Evolutionary conservation across 2,797 vertebrate genomes (phyloP).

Genomic region (Tympanoctomys barrerae): DNA sequence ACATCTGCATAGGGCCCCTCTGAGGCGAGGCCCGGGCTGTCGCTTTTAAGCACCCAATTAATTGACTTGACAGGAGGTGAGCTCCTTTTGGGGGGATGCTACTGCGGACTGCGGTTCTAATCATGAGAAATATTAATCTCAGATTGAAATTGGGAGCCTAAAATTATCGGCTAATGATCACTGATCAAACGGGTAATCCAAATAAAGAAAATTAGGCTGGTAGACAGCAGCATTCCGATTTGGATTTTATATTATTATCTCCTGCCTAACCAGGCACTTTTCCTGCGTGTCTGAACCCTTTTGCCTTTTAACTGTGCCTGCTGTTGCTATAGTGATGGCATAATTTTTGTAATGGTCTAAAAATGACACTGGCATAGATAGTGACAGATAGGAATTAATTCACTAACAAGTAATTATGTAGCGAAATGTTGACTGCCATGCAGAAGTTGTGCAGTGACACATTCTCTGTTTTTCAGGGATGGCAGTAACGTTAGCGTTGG

Average conservation of each 20-base stretch:
- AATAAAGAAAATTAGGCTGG: conserved; percentile 87
- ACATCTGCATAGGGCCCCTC: conserved; percentile 76
- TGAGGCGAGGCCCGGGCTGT: conserved; percentile 61
- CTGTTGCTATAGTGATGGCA: conserved; percentile 92
- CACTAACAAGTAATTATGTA: conserved; percentile 97
- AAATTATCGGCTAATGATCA: conserved; percentile 88
- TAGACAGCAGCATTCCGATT: conserved; percentile 80
- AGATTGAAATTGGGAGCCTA: conserved; percentile 85
- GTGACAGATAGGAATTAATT: conserved; percentile 97
- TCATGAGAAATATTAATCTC: conserved; percentile 85
- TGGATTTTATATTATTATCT: conserved; percentile 87
- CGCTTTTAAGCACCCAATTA: conserved; percentile 88
- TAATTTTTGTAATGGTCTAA: conserved; percentile 94
- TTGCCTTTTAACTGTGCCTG: conserved; percentile 90
- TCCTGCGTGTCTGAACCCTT: conserved; percentile 88
- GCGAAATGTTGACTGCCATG: conserved; percentile 96
- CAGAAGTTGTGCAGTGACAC: conserved; percentile 95
- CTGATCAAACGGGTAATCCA: conserved; percentile 86
- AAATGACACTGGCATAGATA: conserved; percentile 92
- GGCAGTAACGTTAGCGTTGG: conserved; percentile 99
- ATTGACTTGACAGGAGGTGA: conserved; percentile 82
- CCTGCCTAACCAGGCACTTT: conserved; percentile 90
- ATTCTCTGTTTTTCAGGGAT: conserved; percentile 94
- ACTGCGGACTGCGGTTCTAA: conserved; percentile 84
- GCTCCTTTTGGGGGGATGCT: conserved; percentile 71